Conservation (phyloP, 2,113 vertebrate species). For the Malaclemys terrapin region DNA sequence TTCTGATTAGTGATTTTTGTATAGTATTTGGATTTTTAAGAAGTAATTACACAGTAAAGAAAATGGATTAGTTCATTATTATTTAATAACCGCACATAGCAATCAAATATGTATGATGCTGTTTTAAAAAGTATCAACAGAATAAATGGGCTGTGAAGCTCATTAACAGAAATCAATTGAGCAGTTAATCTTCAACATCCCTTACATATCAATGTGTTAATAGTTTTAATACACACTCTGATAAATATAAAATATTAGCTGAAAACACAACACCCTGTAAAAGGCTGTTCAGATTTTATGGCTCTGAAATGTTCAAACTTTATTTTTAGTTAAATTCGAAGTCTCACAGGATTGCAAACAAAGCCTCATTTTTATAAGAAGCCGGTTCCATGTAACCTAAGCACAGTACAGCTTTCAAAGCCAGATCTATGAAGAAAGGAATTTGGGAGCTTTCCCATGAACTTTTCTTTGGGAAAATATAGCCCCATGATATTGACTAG, state of each 20-base stretch:
- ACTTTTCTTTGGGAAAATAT: not conserved
- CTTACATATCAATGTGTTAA: accelerated
- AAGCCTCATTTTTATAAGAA: no score
- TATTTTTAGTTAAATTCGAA: not conserved
- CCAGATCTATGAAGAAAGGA: not conserved
- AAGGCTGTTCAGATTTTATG: not conserved
- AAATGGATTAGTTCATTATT: not conserved
- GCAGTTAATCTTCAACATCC: not conserved
- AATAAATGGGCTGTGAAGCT: not conserved
- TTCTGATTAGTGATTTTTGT: not conserved
- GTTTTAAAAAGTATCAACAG: not conserved
- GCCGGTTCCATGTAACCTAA: not conserved
- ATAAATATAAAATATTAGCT: not conserved
- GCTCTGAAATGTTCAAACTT: not conserved
- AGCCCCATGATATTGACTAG: not conserved
- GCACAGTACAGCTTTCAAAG: not conserved
- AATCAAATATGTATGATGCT: not conserved
- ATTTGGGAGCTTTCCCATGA: not conserved
- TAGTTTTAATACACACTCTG: not conserved
- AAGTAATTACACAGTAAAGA: not conserved
- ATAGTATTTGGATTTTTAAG: not conserved
- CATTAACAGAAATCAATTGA: not conserved
- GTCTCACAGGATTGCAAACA: not conserved
- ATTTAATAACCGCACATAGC: not conserved
- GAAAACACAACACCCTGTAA: accelerated